These are phyloP conservation scores for Microtus obscurus DNA, from an alignment of 2,797 vertebrate genomes.

Conservation along the genomic window DNA sequence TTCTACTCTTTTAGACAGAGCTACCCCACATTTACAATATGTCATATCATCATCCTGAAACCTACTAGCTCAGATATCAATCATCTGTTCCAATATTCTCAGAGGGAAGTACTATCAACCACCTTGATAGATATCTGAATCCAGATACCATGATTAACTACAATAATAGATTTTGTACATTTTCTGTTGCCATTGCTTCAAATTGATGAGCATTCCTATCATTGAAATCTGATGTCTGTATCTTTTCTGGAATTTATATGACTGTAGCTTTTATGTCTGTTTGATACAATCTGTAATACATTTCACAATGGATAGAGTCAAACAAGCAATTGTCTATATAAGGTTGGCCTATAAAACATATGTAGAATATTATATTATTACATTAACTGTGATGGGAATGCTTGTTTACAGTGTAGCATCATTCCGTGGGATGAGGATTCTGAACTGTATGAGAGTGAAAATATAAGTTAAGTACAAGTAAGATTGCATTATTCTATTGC, in stretches of 20 bases:
- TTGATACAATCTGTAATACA: neutral
- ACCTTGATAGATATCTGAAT: neutral
- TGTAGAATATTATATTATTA: neutral
- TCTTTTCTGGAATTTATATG: neutral
- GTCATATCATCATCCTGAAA: neutral
- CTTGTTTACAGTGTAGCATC: neutral
- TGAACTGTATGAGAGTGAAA: neutral
- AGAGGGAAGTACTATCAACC: neutral
- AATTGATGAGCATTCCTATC: neutral
- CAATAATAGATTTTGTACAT: neutral
- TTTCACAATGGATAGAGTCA: neutral
- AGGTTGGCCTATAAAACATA: neutral
- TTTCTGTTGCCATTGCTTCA: neutral
- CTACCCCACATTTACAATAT: fast-evolving
- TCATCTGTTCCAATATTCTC: neutral
- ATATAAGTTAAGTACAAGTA: neutral
- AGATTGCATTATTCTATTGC: neutral
- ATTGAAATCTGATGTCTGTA: neutral
- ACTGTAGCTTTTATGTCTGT: neutral
- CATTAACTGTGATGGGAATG: neutral
- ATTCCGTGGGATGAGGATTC: neutral
- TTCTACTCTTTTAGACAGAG: neutral
- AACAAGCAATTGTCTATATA: neutral
- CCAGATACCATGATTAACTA: neutral
- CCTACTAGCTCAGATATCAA: neutral